Conservation (phyloP, 2,888 invertebrate genomes). For the Epistrophe grossulariae region DNA sequence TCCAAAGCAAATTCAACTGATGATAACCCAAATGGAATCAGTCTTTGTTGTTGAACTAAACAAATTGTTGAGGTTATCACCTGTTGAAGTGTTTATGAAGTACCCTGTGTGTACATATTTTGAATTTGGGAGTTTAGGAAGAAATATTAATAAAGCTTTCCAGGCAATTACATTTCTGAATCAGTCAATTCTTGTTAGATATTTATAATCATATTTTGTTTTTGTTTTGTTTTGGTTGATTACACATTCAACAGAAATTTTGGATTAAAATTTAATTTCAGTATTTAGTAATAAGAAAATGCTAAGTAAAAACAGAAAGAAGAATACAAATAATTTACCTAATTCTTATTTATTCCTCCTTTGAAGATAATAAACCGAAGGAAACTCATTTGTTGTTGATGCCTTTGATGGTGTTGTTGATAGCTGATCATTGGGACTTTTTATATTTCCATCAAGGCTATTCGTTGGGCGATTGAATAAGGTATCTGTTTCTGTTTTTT, state of each 20-base stretch:
- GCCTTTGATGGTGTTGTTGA: constrained; percentile 31
- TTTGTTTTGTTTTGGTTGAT: not conserved
- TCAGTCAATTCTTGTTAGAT: constrained; percentile 69
- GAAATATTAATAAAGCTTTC: constrained; percentile 39
- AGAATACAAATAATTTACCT: not conserved
- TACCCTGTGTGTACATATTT: not conserved
- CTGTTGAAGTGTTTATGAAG: not conserved
- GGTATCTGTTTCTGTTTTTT: constrained; percentile 57
- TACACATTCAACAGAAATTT: constrained; percentile 14
- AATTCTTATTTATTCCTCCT: constrained; percentile 39
- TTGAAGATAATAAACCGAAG: constrained; percentile 73
- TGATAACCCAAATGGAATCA: not conserved
- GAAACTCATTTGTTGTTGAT: constrained; percentile 57
- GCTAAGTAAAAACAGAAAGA: constrained; percentile 7
- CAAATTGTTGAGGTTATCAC: not conserved
- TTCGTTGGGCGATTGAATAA: constrained; percentile 73
- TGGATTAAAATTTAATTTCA: not conserved
- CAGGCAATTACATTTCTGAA: constrained; percentile 46
- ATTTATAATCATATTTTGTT: constrained; percentile 15
- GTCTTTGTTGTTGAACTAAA: constrained; percentile 14
- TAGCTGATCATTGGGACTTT: constrained; percentile 6
- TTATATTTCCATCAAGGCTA: constrained; percentile 43
- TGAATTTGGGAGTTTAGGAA: constrained; percentile 25
- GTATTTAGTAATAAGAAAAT: constrained; percentile 1
- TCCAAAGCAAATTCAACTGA: not conserved